Evolutionary conservation across 2,113 vertebrate species (phyloP), one percentile per base, ranked within the genome.

Genomic region (Cochlearius cochlearius): DNA sequence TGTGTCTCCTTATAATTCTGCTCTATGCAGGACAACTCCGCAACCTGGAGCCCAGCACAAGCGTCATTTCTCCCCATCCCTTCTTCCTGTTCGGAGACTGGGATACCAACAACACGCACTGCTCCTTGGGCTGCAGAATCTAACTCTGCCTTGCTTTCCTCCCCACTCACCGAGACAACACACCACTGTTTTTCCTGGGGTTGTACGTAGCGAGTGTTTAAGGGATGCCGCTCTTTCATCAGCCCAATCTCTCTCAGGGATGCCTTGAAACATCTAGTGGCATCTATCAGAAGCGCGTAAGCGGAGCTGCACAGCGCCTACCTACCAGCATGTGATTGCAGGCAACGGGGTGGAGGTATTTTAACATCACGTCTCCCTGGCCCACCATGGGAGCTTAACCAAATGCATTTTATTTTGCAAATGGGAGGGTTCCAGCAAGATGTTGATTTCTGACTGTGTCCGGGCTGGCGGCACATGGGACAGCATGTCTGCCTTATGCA

Each of bases 401-500:
- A 58, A 72, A 78, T 15, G 12, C 21, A 17, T 58, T 72, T 59
- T 38, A 41, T 25, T 85, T 72, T 43, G 26, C 27, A 72, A 72
- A 50, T 17, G 22, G 36, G 9, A 79, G 8, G 6, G 41, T 49
- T 81, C 36, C 29, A 26, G 16, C 7, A 58, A 64, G 20, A 15
- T 14, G 12, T 2, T 64, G 17, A 8, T 30, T 75, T 90, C 49
- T 50, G 39, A 45, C 34, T 7, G 23, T 19, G 25, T 59, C 38
- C 20, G 16, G 34, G 43, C 29, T 45, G 25, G 20, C 56, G 76
- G 41, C 43, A 20, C n/a, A 53, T 47, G 17, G 18, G 34, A 43
- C 1, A 2, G 34, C n/a, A 34, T 1, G 1, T 26, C 34, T 36
- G 15, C 55, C 25, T 63, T 45, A 38, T 4, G 21, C 21, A 39